Evolutionary conservation across 2,888 invertebrate genomes (phyloP), one percentile per base, ranked within the genome.

Genomic region (Drosophila niveifrons): DNA sequence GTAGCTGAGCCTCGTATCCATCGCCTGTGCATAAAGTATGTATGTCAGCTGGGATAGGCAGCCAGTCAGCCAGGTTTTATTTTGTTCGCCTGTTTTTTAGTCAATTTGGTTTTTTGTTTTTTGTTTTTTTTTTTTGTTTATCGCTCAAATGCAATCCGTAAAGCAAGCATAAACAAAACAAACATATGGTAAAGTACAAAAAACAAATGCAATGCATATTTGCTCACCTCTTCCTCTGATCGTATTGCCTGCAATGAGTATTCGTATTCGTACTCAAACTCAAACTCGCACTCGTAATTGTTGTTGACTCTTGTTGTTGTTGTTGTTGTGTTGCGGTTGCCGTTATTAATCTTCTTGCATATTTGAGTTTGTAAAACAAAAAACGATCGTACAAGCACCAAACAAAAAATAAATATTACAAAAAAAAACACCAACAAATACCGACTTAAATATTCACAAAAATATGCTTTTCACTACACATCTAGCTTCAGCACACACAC

Each of bases 191-290:
- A 61, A 41, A 70, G n/a, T n/a, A 64, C 48, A 68, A 62, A 58
- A 80, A 70, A 64, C 61, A 80, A 70, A 73, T 83, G 70, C 48
- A 71, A 52, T 64, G 61, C 41, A 68, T 75, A 70, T 83, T 80
- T 74, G 47, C 87, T 83, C 63, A 87, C 87, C 87, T 80, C 78
- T 87, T 82, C 81, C 82, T 83, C 61, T 39, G 57, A 50, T 65
- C 52, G 63, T 63, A 63, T 50, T 61, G 67, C 51, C 50, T 77
- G 76, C 36, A 55, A 50, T 52, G 23, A 51, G 41, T 41, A 51
- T 34, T 17, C 11, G 34, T 13, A 48, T 17, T 28, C 31, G 34
- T 11, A 46, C 31, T 31, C 48, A 11, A 8, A 46, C 31, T 34
- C 50, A 11, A 11, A 46, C 34, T 53, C 41, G 65, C 52, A 75